phyloP scores from a whole-genome alignment of 2,113 vertebrate genomes.

The Pelvicachromis taeniatus region DNA sequence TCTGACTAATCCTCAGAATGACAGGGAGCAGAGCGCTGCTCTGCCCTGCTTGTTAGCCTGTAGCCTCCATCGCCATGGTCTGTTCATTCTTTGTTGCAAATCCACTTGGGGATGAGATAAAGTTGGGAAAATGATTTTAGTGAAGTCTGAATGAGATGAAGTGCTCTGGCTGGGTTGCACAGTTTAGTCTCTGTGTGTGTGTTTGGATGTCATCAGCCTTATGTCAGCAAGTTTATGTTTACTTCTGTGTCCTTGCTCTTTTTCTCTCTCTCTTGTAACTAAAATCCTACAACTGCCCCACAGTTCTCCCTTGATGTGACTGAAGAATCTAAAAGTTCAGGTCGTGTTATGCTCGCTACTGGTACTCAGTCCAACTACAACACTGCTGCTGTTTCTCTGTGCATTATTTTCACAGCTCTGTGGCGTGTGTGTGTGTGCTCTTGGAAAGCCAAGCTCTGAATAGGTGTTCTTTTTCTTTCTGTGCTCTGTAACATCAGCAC shows the following conservation, averaged over 20 bases:
- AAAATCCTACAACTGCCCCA: neutral
- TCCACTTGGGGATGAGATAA: neutral
- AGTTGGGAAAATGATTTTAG: neutral
- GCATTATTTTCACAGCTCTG: neutral
- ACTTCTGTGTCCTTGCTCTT: neutral
- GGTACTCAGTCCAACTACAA: neutral
- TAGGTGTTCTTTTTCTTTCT: neutral
- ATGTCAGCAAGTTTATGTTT: neutral
- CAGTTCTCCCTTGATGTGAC: neutral
- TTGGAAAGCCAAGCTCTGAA: neutral
- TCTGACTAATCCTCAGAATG: conserved; percentile 17
- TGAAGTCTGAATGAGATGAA: neutral
- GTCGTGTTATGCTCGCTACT: neutral
- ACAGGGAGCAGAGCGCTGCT: conserved; percentile 1
- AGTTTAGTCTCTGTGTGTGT: neutral
- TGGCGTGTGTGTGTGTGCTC: neutral
- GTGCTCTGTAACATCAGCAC: neutral
- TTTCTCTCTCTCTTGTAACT: neutral
- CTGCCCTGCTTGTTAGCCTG: neutral
- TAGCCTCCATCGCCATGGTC: neutral
- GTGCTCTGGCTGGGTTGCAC: neutral
- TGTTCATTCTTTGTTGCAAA: neutral
- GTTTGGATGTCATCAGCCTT: neutral
- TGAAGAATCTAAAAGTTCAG: neutral
- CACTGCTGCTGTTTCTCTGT: neutral